Evolutionary conservation across 2,888 invertebrate species (phyloP).

Genomic region (Ecdyonurus torrentis): DNA sequence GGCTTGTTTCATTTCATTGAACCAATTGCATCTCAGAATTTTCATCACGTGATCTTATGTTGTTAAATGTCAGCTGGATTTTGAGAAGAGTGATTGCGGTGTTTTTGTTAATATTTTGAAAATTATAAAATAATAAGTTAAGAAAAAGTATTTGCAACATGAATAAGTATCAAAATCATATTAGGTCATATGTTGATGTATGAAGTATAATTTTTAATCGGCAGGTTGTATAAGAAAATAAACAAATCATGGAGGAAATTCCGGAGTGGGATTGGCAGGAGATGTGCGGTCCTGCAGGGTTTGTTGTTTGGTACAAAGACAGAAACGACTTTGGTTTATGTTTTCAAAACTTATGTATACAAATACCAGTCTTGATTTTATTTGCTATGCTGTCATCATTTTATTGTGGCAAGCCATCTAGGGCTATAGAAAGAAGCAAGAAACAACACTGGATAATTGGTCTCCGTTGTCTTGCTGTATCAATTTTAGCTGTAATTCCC

Average conservation of each 20-base stretch:
- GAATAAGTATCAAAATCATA: too few relatives aligned
- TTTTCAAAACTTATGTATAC: conserved; percentile 67
- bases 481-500: conserved; percentile 47
- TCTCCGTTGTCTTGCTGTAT: conserved; percentile 41
- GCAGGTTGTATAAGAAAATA: too few relatives aligned
- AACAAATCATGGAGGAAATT: neutral
- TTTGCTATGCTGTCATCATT: conserved; percentile 66
- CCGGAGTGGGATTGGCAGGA: conserved; percentile 7
- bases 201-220: too few relatives aligned
- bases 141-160: too few relatives aligned
- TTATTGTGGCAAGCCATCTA: conserved; percentile 51
- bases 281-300: conserved; percentile 55
- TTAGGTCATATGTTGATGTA: too few relatives aligned
- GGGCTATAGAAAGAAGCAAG: conserved; percentile 42
- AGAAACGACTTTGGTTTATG: conserved; percentile 65
- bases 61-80: too few relatives aligned
- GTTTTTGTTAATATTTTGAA: too few relatives aligned
- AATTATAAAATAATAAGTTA: too few relatives aligned
- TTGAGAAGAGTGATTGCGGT: too few relatives aligned
- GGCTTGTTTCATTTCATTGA: too few relatives aligned
- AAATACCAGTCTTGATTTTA: conserved; percentile 54
- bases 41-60: too few relatives aligned
- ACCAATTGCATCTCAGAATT: too few relatives aligned
- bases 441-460: conserved; percentile 45
- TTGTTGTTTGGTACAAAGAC: conserved; percentile 48